phyloP scores from a whole-genome alignment of 2,888 invertebrate genomes.

The Pinctada fucata region DNA sequence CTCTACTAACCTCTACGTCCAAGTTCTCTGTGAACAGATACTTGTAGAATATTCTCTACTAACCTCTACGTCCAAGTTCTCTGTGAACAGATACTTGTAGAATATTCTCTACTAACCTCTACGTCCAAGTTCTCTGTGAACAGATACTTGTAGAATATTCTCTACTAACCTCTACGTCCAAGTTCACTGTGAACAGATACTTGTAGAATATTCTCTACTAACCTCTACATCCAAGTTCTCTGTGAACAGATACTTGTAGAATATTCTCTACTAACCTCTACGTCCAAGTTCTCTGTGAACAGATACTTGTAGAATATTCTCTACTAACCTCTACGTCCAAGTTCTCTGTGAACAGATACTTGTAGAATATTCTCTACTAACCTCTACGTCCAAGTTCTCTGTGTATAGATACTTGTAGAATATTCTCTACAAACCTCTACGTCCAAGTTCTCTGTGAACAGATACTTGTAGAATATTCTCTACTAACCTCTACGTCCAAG shows the following conservation, averaged over 20 bases:
- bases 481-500: conserved; percentile 69
- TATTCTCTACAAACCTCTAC: conserved; percentile 63
- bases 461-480: no score
- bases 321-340: conserved; percentile 69
- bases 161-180: conserved; percentile 68
- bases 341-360: conserved; percentile 42
- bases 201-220: not conserved
- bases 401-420: no score
- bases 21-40: conserved; percentile 52
- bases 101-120: conserved; percentile 61
- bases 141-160: no score
- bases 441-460: conserved; percentile 61
- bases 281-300: conserved; percentile 63
- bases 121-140: conserved; percentile 65
- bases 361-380: not conserved
- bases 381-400: conserved; percentile 74
- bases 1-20: conserved; percentile 67
- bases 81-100: no score
- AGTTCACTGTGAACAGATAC: conserved; percentile 47
- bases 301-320: no score
- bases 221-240: conserved; percentile 73
- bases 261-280: conserved; percentile 62
- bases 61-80: conserved; percentile 73
- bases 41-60: not conserved
- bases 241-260: no score